Percentiles rank a stretch among this genome's conserved stretches.
These are phyloP conservation scores for Sciurus niger DNA, from an alignment of 2,113 vertebrate species.

Conservation along the genomic window DNA sequence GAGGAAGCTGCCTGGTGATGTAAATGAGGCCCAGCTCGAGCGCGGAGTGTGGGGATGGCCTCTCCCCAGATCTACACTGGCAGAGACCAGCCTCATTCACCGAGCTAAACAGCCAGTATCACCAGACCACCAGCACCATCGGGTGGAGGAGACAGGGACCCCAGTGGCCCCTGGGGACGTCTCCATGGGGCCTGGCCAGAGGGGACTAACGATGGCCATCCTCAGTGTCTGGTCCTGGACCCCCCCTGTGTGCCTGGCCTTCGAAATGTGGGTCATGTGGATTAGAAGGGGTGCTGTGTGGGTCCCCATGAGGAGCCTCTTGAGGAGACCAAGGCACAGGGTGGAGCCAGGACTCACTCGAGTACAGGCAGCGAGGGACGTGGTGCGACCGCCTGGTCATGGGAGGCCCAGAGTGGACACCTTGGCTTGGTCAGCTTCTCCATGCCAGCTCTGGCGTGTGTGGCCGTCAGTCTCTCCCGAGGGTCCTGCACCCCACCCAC, in stretches of 20 bases:
- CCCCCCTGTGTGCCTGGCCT: background rate
- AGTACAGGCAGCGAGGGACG: background rate
- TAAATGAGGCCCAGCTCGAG: too few species aligned
- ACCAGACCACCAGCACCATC: too few species aligned
- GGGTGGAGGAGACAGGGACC: background rate
- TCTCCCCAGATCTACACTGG: too few species aligned
- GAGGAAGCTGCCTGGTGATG: too few species aligned
- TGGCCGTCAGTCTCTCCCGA: too few species aligned
- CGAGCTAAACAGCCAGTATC: constrained; percentile 74
- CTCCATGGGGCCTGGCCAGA: rapidly evolving
- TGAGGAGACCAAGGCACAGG: background rate
- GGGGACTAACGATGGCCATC: rapidly evolving
- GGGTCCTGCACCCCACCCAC: too few species aligned
- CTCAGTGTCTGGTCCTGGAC: background rate
- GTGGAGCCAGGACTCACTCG: background rate
- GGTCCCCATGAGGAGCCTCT: background rate
- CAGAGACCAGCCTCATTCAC: constrained; percentile 84
- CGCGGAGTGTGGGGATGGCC: too few species aligned
- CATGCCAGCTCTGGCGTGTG: too few species aligned
- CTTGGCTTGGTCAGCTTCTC: too few species aligned
- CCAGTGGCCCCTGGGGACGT: rapidly evolving
- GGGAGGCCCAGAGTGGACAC: too few species aligned
- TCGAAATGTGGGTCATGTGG: too few species aligned
- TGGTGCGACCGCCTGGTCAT: too few species aligned
- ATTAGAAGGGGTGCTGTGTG: background rate